phyloP scores from a whole-genome alignment of 2,888 invertebrate genomes.

The Malacosoma neustria region DNA sequence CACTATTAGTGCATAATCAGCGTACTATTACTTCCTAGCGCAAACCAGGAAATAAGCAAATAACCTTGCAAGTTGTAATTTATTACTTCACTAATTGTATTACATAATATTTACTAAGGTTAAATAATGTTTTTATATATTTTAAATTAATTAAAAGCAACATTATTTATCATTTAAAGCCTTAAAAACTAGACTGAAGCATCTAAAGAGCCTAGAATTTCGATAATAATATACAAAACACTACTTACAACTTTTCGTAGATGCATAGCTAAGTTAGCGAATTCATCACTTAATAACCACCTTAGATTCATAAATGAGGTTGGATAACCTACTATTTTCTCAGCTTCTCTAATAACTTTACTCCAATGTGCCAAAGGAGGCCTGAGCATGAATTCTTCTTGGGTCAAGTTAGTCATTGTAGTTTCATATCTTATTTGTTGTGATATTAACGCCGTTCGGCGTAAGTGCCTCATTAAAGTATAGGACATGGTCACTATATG shows the following conservation, averaged over 20 bases:
- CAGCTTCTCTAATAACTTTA: conserved; percentile 65
- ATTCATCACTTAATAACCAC: conserved; percentile 78
- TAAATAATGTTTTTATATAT: conserved; percentile 2
- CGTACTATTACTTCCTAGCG: not conserved
- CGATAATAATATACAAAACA: not conserved
- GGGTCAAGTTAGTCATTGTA: conserved; percentile 55
- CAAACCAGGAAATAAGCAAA: conserved; percentile 1
- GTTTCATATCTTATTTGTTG: conserved; percentile 52
- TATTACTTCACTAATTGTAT: conserved; percentile 15
- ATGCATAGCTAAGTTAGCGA: conserved; percentile 75
- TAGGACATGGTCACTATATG: conserved; percentile 45
- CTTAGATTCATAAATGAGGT: conserved; percentile 76
- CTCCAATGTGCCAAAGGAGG: conserved; percentile 55
- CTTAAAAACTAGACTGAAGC: conserved; percentile 1
- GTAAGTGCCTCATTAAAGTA: conserved; percentile 50
- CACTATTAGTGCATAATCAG: not conserved
- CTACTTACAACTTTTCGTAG: conserved; percentile 67
- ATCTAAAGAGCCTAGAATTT: not conserved
- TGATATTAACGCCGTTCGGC: conserved; percentile 41
- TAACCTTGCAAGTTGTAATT: conserved; percentile 22
- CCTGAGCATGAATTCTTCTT: conserved; percentile 57
- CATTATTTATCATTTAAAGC: not conserved
- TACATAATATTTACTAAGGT: conserved; percentile 25
- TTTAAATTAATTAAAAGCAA: conserved; percentile 4
- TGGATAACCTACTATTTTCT: conserved; percentile 72